Evolutionary conservation across 2,888 invertebrate genomes (phyloP).

Genomic region (Cheilosia vernalis): DNA sequence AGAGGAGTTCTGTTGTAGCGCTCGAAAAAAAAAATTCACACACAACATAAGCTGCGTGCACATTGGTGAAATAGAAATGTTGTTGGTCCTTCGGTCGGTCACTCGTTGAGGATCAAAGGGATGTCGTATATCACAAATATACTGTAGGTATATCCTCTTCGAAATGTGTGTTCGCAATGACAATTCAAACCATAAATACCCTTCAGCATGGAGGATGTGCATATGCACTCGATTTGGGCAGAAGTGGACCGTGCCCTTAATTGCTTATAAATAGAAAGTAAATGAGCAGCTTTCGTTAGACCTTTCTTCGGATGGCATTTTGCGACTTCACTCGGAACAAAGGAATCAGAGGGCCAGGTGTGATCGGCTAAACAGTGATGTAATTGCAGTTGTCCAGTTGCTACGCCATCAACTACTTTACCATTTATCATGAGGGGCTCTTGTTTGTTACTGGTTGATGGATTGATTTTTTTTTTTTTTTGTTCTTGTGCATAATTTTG

Average conservation of each 20-base stretch:
- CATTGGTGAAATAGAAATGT: conserved; percentile 11
- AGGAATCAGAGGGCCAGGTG: conserved; percentile 26
- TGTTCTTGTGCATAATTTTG: too few relatives aligned
- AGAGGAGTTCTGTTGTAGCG: conserved; percentile 56
- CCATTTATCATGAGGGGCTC: too few relatives aligned
- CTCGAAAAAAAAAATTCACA: conserved; percentile 20
- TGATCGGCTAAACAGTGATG: background rate
- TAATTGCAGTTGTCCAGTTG: conserved; percentile 3
- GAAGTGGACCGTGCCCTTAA: conserved; percentile 22
- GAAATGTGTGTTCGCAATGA: conserved; percentile 26
- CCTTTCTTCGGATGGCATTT: conserved; percentile 1
- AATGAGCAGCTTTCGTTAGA: conserved; percentile 63
- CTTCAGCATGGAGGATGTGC: conserved; percentile 6
- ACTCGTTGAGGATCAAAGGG: conserved; percentile 22
- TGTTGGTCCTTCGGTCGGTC: conserved; percentile 25
- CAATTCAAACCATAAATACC: conserved; percentile 34
- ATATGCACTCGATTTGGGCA: conserved; percentile 16
- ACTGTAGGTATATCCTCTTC: background rate
- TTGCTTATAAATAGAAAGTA: conserved; percentile 64
- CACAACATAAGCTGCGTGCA: conserved; percentile 20
- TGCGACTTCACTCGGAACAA: conserved; percentile 8
- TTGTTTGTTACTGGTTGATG: too few relatives aligned
- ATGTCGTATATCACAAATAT: conserved; percentile 34
- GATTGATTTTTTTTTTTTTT: too few relatives aligned
- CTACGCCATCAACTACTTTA: background rate